These are phyloP conservation scores for Desmophyllum pertusum DNA, from an alignment of 92 coral and sea anemone species.

Conservation along the genomic window DNA sequence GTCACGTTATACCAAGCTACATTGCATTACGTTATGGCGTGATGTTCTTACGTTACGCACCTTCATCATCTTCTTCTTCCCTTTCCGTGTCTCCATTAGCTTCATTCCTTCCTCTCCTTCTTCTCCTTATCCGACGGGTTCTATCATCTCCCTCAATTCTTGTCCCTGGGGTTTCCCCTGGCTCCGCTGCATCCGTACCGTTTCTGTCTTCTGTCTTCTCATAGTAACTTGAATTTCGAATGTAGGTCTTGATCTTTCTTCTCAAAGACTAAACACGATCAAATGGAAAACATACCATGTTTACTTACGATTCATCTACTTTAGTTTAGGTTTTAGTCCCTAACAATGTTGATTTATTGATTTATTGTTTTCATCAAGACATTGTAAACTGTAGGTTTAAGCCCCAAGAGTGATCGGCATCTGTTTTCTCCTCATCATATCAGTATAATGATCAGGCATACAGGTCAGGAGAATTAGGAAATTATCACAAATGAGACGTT, in stretches of 20 bases:
- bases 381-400: no score
- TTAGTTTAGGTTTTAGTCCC: neutral
- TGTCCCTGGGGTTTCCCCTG: conserved; percentile 26
- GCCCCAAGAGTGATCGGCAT: no score
- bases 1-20: neutral
- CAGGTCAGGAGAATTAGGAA: no score
- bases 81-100: conserved; percentile 35
- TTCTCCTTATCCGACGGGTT: conserved; percentile 9
- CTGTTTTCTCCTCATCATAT: no score
- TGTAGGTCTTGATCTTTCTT: conserved; percentile 37
- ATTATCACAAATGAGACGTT: no score
- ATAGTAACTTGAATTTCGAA: conserved; percentile 32
- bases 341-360: neutral
- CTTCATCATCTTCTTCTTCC: conserved; percentile 47
- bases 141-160: conserved; percentile 4
- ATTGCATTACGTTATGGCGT: neutral
- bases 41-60: neutral
- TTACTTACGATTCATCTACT: neutral
- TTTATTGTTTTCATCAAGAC: no score
- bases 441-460: no score
- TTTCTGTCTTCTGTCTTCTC: conserved; percentile 37
- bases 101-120: conserved; percentile 30
- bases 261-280: conserved; percentile 25
- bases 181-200: conserved; percentile 19
- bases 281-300: neutral